phyloP scores from a whole-genome alignment of 2,888 invertebrate species.

The Orchesellides sinensis region DNA sequence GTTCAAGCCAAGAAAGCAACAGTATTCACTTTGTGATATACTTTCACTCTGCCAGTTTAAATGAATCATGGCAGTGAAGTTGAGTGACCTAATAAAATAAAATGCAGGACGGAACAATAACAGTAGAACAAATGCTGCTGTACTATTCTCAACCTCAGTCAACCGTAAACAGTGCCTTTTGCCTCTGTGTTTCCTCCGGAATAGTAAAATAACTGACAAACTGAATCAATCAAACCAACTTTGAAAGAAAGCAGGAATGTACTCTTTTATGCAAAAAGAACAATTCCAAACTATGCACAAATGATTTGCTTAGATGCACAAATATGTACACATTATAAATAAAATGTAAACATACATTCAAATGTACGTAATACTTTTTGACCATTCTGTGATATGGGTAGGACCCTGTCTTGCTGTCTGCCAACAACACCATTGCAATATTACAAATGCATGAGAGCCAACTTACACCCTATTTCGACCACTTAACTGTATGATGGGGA shows the following conservation, averaged over 20 bases:
- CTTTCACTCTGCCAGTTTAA: neutral
- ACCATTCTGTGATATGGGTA: no score
- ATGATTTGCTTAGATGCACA: no score
- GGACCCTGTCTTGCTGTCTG: neutral
- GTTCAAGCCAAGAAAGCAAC: conserved; percentile 52
- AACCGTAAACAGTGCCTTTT: no score
- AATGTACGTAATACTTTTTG: no score
- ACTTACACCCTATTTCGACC: conserved; percentile 5
- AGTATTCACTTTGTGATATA: neutral
- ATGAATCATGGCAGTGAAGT: neutral
- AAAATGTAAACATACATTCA: no score
- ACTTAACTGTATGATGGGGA: no score
- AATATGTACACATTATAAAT: no score
- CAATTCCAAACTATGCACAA: no score
- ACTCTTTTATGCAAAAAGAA: no score
- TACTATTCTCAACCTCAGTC: no score
- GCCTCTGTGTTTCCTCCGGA: no score
- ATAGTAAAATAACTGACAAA: conserved; percentile 31
- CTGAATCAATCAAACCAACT: conserved; percentile 22
- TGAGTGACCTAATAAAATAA: neutral
- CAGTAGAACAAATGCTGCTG: no score
- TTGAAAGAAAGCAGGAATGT: conserved; percentile 4
- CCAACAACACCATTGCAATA: conserved; percentile 3
- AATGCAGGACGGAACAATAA: neutral
- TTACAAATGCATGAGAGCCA: neutral